Conservation (phyloP, 2,888 invertebrate species). For the Caenorhabditis macrosperma region DNA sequence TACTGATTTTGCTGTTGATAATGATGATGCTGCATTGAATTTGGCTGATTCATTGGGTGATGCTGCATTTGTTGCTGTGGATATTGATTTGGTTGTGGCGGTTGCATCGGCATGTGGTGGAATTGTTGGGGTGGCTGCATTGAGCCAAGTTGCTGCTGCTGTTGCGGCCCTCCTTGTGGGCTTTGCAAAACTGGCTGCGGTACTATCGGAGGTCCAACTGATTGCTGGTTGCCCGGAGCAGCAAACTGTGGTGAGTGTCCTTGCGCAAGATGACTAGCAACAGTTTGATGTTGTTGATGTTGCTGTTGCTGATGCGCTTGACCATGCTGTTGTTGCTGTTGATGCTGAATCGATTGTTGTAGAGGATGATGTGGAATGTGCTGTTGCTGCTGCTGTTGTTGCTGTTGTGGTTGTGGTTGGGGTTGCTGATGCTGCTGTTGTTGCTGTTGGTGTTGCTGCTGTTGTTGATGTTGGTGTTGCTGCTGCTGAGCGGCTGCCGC, state of each 20-base stretch:
- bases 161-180: slow-evolving; percentile 13
- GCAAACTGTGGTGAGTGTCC: neutral
- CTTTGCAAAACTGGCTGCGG: neutral
- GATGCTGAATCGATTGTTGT: neutral
- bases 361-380: neutral
- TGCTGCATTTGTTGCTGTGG: slow-evolving; percentile 28
- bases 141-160: slow-evolving; percentile 3
- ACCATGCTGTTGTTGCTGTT: neutral
- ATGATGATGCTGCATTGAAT: slow-evolving; percentile 14
- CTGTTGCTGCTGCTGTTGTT: slow-evolving; percentile 7
- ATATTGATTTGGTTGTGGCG: slow-evolving; percentile 8
- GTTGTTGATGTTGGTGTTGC: slow-evolving; percentile 30
- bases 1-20: slow-evolving; percentile 32
- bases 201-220: neutral
- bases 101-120: slow-evolving; percentile 7
- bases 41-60: slow-evolving; percentile 20
- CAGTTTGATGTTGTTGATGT: neutral
- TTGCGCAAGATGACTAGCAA: neutral
- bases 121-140: slow-evolving; percentile 16
- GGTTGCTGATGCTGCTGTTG: slow-evolving; percentile 34
- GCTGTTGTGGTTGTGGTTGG: slow-evolving; percentile 17
- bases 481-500: slow-evolving; percentile 29
- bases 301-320: neutral
- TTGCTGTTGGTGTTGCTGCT: slow-evolving; percentile 34
- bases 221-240: too few species aligned